Evolutionary conservation across 2,797 vertebrate genomes (phyloP), one percentile per base, ranked within the genome.

Genomic region (Pangasius krempfi): DNA sequence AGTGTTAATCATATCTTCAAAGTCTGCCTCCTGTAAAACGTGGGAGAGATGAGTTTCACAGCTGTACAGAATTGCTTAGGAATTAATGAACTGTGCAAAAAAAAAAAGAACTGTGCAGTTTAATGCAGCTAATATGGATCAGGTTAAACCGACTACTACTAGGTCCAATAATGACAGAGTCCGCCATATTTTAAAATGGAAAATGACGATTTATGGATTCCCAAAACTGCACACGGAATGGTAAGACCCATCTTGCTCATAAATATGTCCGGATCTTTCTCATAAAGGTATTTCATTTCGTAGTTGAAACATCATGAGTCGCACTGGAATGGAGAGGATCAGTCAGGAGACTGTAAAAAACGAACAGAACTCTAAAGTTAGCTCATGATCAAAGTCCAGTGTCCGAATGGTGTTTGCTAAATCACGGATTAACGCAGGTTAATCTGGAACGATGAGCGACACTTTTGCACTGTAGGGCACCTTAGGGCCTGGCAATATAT

Each of bases 1-100:
- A 86, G 92, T 95, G 92, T 94, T 93, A 88, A 98, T 97, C 97
- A 99, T 98, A 90, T 97, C 96, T 78, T 98, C 95, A 91, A 99
- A 98, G 88, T 99, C 97, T 93, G 97, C 97, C 92, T 99, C 98
- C 98, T 99, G 94, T 88, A 93, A 91, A 56, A 87, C 37, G 89
- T 54, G 81, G 54, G 40, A 86, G 18, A 54, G 81, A 88, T 89
- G 80, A 58, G 47, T 54, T 84, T 47, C 64, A 64, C 25, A 50
- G n/a, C 25, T 86, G 89, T 54, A 16, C n/a, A 7, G 30, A 64
- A 58, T n/a, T 22, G 56, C 18, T 47, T 14, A 66, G 58, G 18
- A 30, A 83, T 54, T 25, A 62, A 82, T 44, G 22, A 3, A 47
- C 33, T 9, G 22, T 44, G 62, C 44, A 70, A 16, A 66, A 62